Evolutionary conservation across 2,797 vertebrate genomes (phyloP).

Genomic region (Malurus splendens): DNA sequence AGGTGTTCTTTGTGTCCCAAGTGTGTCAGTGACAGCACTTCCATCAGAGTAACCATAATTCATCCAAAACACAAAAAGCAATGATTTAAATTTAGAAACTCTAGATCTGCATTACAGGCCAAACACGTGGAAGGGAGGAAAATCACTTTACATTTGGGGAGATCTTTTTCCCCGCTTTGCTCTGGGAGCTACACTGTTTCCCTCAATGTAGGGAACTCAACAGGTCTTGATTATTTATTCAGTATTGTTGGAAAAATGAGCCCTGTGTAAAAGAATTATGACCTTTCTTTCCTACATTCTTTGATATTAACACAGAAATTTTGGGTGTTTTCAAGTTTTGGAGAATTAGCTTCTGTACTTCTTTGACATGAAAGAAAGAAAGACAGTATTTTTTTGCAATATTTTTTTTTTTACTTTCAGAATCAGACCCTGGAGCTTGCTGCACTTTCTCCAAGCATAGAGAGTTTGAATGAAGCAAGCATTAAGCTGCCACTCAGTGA

Average conservation of each 20-base stretch:
- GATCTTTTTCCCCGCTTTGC: background rate
- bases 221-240: background rate
- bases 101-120: background rate
- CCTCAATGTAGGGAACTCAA: background rate
- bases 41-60: background rate
- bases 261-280: background rate
- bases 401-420: conserved; percentile 55
- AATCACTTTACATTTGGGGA: background rate
- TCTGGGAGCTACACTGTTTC: background rate
- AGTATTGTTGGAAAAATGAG: background rate
- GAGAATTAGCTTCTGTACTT: background rate
- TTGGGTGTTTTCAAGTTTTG: rapidly evolving
- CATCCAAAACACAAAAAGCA: background rate
- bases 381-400: background rate
- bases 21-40: background rate
- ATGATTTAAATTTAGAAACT: background rate
- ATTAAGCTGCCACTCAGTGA: conserved; percentile 77
- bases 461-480: conserved; percentile 84
- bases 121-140: background rate
- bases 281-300: background rate
- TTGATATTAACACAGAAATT: background rate
- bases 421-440: conserved; percentile 73
- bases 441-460: conserved; percentile 77
- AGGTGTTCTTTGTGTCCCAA: background rate
- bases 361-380: background rate